phyloP scores from a whole-genome alignment of 2,888 invertebrate species.

The Leistus spinibarbis region DNA sequence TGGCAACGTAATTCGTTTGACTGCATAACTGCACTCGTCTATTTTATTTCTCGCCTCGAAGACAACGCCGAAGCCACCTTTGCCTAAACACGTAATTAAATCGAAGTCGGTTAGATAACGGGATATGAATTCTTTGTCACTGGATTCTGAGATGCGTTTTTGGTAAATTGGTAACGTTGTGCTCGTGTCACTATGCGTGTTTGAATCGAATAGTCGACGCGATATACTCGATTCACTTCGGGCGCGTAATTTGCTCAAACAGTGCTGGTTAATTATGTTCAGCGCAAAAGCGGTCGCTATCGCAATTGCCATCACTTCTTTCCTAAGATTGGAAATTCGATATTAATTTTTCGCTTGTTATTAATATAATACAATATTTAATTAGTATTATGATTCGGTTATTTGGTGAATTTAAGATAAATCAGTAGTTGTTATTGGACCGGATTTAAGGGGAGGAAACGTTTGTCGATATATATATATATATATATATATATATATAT shows the following conservation, averaged over 20 bases:
- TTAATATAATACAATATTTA: no score
- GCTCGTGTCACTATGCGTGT: background rate
- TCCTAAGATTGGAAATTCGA: no score
- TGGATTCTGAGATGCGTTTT: slow-evolving; percentile 51
- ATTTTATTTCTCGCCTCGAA: slow-evolving; percentile 93
- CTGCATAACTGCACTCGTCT: slow-evolving; percentile 92
- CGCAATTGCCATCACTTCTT: slow-evolving; percentile 78
- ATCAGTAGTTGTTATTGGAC: no score
- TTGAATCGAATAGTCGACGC: background rate
- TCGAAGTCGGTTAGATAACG: slow-evolving; percentile 88
- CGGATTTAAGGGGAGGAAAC: no score
- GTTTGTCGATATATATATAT: no score
- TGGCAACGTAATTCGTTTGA: slow-evolving; percentile 90
- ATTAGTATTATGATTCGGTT: no score
- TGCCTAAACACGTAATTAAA: slow-evolving; percentile 78
- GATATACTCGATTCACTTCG: slow-evolving; percentile 10
- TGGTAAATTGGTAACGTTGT: slow-evolving; percentile 31
- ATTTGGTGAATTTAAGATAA: no score
- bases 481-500: no score
- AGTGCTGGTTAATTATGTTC: slow-evolving; percentile 64
- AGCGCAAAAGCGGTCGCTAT: slow-evolving; percentile 73
- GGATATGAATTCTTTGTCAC: slow-evolving; percentile 56
- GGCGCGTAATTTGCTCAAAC: slow-evolving; percentile 8
- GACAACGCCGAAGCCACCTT: slow-evolving; percentile 96
- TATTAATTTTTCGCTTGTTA: no score